Percentiles rank a stretch among this genome's conserved stretches.
Evolutionary conservation across 2,113 vertebrate species (phyloP).

Genomic region (Tyto alba): DNA sequence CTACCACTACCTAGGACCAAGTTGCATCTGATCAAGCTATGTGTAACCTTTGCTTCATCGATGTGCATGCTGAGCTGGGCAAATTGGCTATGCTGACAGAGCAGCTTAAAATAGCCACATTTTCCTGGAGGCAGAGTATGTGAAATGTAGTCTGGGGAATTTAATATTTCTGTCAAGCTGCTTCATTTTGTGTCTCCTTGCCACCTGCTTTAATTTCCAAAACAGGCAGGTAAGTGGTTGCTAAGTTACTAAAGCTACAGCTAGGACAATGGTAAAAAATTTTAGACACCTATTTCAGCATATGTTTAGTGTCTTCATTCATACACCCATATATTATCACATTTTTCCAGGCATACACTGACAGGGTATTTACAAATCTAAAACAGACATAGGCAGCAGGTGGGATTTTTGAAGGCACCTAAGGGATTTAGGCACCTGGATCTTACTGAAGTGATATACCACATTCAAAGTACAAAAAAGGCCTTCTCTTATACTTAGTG

Average conservation of each 20-base stretch:
- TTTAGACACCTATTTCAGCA: not conserved
- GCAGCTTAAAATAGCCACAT: not conserved
- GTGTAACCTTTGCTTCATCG: not conserved
- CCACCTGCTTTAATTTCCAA: not conserved
- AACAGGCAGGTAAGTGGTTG: not conserved
- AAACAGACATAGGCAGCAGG: not conserved
- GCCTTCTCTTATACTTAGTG: not conserved
- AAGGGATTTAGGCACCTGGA: not conserved
- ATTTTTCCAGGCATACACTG: not conserved
- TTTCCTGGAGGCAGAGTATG: not conserved
- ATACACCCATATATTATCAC: not conserved
- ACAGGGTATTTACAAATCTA: not conserved
- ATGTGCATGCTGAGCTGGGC: not conserved
- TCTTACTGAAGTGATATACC: not conserved
- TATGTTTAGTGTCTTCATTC: not conserved
- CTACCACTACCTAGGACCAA: not conserved
- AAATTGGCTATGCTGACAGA: not conserved
- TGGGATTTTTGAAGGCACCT: not conserved
- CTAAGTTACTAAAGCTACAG: not conserved
- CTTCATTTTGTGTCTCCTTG: not conserved
- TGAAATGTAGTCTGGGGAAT: not conserved
- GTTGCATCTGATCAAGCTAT: not conserved
- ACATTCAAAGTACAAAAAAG: not conserved
- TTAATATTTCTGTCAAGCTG: not conserved
- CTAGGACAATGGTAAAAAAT: not conserved